A percentile compares a stretch with the other conserved stretches of the same genome.
Conservation (phyloP, 2,113 vertebrate genomes). For the Hemichromis elongatus region DNA sequence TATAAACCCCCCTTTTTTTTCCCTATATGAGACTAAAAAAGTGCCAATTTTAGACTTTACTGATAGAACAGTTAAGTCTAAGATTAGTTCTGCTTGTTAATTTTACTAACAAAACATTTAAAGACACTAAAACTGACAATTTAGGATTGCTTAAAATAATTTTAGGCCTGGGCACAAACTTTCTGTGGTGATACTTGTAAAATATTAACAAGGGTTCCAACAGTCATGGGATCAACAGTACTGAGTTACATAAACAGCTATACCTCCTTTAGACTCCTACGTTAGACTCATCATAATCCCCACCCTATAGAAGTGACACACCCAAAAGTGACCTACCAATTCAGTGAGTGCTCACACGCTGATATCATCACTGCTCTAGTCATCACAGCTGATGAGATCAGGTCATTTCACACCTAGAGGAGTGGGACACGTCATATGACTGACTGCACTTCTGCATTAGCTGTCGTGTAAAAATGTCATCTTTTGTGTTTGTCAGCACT, state of each 20-base stretch:
- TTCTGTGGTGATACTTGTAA: neutral
- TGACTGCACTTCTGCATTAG: neutral
- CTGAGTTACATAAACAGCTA: neutral
- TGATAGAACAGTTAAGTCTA: neutral
- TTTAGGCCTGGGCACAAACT: neutral
- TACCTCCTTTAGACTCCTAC: neutral
- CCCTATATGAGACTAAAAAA: neutral
- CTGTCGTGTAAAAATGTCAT: neutral
- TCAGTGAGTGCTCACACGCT: neutral
- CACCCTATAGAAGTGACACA: neutral
- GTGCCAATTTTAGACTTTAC: neutral
- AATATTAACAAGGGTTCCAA: neutral
- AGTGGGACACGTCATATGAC: neutral
- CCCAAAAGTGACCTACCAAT: neutral
- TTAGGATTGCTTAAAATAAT: neutral
- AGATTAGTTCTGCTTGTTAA: neutral
- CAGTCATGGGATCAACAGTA: neutral
- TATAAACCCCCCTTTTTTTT: neutral
- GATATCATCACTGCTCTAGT: neutral
- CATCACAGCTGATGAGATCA: neutral
- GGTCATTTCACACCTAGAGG: neutral
- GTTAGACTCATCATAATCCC: neutral
- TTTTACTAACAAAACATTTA: neutral
- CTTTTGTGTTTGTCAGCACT: neutral
- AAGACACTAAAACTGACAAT: neutral